Base-by-base conservation (phyloP, 2,888 invertebrate species). In the Lasioglossum calceatum region DNA sequence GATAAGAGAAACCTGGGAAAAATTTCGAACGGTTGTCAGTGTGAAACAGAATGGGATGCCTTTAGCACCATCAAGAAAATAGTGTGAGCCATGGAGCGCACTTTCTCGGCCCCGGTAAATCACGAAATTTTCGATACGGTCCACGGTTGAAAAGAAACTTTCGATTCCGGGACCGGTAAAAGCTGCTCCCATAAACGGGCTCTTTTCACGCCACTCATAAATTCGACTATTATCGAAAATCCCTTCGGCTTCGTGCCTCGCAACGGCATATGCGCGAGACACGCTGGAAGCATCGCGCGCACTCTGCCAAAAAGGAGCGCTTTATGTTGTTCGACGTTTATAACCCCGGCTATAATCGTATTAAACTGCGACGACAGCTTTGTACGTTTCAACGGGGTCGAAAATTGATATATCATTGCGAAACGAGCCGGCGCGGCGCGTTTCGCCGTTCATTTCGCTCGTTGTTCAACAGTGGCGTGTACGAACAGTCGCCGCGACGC, bases 171-270 rank as follows among this genome's bases (percentile, higher is more conserved):
- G 27, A 54, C 36, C 73, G 88, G 82, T 27, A 84, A 88, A 90
- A 91, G 91, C 89, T 76, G 47, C 16, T n/a, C 54, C 44, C 32
- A 85, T 85, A 88, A 87, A 82, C 89, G 67, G 50, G 47, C 75
- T 81, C 85, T 86, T 84, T 84, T 79, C 86, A 72, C 58, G 27
- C 36, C 71, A 42, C 85, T 19, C 47, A 85, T 91, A 91, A 92
- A 91, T 91, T 92, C 75, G 36, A 86, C 82, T 91, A 91, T 91
- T 91, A 91, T 92, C 85, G 91, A 90, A 92, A 91, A 91, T 91
- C 87, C 88, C 82, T 87, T 86, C 77, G 61, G 70, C 54, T 54
- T 54, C 72, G 61, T 16, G 83, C 77, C 77, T 32, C 71, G 78
- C 83, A 78, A 81, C 82, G 61, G 77, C 84, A 77, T 84, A 87